These are phyloP conservation scores for Setophaga coronata DNA, from an alignment of 2,113 vertebrate genomes.

Conservation along the genomic window DNA sequence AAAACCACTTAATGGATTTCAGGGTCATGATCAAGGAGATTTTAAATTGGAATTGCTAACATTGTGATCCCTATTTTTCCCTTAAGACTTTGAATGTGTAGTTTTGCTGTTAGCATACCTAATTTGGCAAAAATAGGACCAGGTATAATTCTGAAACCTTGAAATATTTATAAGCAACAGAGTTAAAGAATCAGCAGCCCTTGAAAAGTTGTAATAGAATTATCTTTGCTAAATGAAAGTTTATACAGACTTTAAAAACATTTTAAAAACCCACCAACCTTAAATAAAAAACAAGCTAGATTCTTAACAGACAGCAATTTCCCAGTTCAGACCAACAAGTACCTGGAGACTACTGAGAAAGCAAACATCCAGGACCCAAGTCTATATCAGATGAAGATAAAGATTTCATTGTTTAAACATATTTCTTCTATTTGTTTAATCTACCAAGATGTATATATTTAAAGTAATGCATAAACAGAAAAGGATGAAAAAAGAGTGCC, in stretches of 20 bases:
- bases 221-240: background rate
- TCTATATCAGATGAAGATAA: background rate
- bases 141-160: background rate
- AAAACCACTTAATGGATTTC: background rate
- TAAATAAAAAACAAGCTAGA: background rate
- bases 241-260: background rate
- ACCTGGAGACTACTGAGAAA: background rate
- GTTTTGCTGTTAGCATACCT: background rate
- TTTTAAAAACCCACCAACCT: accelerated
- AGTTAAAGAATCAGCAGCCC: background rate
- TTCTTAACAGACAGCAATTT: background rate
- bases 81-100: background rate
- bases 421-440: background rate
- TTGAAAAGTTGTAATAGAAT: background rate
- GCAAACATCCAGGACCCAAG: background rate
- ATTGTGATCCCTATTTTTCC: background rate
- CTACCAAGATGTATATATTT: background rate
- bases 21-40: background rate
- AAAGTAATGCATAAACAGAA: background rate
- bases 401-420: background rate
- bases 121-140: background rate
- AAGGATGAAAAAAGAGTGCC: background rate
- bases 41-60: background rate
- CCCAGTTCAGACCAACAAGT: background rate
- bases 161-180: background rate